Evolutionary conservation across 1,140 invertebrate genomes (phyloP).

Genomic region (Pseudomyrmex pallidus): DNA sequence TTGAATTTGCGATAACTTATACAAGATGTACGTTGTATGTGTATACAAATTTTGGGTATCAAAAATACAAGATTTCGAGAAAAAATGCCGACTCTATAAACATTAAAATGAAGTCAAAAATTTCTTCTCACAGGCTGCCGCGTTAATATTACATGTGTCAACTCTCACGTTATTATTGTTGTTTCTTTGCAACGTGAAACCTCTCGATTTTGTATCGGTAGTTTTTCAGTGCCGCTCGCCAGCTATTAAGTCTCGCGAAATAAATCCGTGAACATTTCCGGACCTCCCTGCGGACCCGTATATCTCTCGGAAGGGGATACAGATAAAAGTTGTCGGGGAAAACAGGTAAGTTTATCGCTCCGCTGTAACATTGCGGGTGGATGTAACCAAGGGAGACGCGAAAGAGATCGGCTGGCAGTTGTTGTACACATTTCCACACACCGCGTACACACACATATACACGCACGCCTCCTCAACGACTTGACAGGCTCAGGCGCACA

Average conservation of each 20-base stretch:
- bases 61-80: no score
- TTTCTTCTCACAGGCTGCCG: no score
- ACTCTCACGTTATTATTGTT: background rate
- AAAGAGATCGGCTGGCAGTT: slow-evolving; percentile 28
- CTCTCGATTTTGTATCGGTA: background rate
- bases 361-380: slow-evolving; percentile 28
- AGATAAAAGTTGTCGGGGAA: slow-evolving; percentile 50
- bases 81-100: no score
- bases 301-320: slow-evolving; percentile 26
- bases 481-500: slow-evolving; percentile 55
- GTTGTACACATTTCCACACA: slow-evolving; percentile 9
- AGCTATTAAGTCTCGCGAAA: slow-evolving; percentile 33
- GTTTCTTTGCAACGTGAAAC: background rate
- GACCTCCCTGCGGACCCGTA: background rate
- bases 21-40: no score
- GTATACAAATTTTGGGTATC: no score
- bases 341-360: slow-evolving; percentile 53
- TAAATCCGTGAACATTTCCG: slow-evolving; percentile 32
- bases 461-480: slow-evolving; percentile 8
- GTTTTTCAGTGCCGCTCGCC: background rate
- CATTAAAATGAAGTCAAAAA: no score
- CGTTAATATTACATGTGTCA: no score
- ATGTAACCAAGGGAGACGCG: slow-evolving; percentile 29
- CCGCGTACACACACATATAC: background rate
- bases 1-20: no score